A percentile compares a stretch with the other conserved stretches of the same genome.
These are phyloP conservation scores for Betta splendens DNA, from an alignment of 2,797 vertebrate genomes.

Conservation along the genomic window DNA sequence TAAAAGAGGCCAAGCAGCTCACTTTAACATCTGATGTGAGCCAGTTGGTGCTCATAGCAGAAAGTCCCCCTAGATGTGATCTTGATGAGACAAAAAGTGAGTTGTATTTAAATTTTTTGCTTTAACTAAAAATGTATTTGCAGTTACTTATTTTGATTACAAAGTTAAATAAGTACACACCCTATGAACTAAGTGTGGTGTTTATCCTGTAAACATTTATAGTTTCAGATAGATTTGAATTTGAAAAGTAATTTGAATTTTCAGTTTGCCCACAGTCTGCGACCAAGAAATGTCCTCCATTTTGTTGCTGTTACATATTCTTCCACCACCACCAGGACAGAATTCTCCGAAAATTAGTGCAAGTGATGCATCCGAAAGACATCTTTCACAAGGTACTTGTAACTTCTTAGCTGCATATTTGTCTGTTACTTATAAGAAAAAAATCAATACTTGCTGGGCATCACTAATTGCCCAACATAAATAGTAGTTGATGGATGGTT, in stretches of 20 bases:
- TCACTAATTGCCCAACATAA: too few species aligned
- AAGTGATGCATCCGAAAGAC: conserved; percentile 28
- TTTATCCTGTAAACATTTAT: too few species aligned
- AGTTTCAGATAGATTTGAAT: too few species aligned
- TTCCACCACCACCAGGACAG: conserved; percentile 21
- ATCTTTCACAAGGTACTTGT: conserved; percentile 38
- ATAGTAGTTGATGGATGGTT: too few species aligned
- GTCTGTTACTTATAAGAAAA: too few species aligned
- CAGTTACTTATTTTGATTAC: too few species aligned
- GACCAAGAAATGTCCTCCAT: conserved; percentile 36
- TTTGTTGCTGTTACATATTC: conserved; percentile 41
- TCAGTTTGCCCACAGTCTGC: conserved; percentile 18
- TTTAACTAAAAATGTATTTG: too few species aligned
- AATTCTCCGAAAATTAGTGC: conserved; percentile 28
- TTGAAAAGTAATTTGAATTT: too few species aligned
- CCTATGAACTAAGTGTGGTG: too few species aligned
- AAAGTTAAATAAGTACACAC: too few species aligned
- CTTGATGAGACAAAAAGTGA: conserved; percentile 30
- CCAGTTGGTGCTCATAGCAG: conserved; percentile 36
- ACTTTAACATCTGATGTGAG: conserved; percentile 41
- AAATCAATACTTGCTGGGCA: too few species aligned
- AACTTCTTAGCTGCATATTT: too few species aligned
- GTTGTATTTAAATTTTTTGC: not conserved
- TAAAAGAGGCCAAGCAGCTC: conserved; percentile 49
- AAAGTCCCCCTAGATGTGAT: conserved; percentile 30